These are phyloP conservation scores for Matsumyia berberina DNA, from an alignment of 2,888 invertebrate genomes.

Conservation along the genomic window DNA sequence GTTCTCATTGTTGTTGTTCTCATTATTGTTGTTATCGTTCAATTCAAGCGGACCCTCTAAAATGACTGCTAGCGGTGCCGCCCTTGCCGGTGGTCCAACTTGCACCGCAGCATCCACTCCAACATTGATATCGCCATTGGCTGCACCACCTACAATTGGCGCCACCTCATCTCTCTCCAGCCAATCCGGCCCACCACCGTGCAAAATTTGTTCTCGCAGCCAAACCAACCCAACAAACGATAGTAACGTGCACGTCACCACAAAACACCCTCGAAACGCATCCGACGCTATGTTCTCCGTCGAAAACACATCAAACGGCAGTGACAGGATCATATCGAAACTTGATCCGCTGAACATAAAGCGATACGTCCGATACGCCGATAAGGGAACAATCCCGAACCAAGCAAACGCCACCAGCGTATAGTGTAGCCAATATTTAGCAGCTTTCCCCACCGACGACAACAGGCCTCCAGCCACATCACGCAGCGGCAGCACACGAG, in stretches of 20 bases:
- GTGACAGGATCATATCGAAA: constrained; percentile 90
- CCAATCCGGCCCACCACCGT: constrained; percentile 99
- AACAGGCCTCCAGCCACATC: constrained; percentile 96
- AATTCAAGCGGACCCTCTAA: constrained; percentile 57
- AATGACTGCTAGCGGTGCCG: constrained; percentile 79
- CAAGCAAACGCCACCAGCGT: constrained; percentile 98
- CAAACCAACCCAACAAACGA: constrained; percentile 98
- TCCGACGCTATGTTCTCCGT: constrained; percentile 96
- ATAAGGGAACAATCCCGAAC: constrained; percentile 98
- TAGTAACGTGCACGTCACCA: constrained; percentile 97
- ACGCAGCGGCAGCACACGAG: constrained; percentile 95
- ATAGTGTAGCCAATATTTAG: constrained; percentile 98
- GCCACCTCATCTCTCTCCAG: constrained; percentile 88
- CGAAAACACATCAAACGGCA: constrained; percentile 96
- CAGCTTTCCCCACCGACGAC: constrained; percentile 94
- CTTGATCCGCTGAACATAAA: constrained; percentile 96
- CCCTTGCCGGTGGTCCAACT: constrained; percentile 72
- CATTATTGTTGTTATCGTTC: constrained; percentile 82
- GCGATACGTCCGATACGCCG: constrained; percentile 97
- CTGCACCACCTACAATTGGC: constrained; percentile 81
- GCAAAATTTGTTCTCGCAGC: constrained; percentile 98
- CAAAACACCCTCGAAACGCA: constrained; percentile 97
- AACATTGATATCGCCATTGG: constrained; percentile 82
- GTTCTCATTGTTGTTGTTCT: constrained; percentile 83
- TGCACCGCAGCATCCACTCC: constrained; percentile 71